These are phyloP conservation scores for Psococerastis gibbosa DNA, from an alignment of 2,888 invertebrate genomes.

Conservation along the genomic window DNA sequence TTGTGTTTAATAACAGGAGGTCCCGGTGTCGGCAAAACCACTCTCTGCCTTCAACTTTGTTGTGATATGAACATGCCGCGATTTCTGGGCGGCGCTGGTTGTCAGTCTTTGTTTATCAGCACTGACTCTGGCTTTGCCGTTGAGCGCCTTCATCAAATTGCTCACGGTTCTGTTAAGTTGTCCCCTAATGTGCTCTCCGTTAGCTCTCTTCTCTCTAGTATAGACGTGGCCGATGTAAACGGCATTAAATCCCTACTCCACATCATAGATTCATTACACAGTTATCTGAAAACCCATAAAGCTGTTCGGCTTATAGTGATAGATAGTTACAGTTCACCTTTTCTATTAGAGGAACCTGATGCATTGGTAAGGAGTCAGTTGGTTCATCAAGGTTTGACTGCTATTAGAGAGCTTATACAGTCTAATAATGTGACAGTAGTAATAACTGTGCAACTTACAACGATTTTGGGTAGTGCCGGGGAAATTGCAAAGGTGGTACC, in stretches of 20 bases:
- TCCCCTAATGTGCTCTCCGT: not conserved
- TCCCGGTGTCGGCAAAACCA: slow-evolving; percentile 4
- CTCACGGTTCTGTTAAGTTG: not conserved
- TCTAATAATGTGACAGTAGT: not conserved
- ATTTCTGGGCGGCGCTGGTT: not conserved
- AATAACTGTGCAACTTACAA: slow-evolving; percentile 5
- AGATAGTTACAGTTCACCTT: slow-evolving; percentile 7
- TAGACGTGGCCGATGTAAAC: not conserved
- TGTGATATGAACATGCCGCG: not conserved
- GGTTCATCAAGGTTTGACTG: not conserved
- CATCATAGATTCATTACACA: not conserved
- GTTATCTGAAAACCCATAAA: not conserved
- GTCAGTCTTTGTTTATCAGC: not conserved
- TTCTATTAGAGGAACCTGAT: not conserved
- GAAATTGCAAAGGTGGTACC: not conserved
- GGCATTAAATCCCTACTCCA: not conserved
- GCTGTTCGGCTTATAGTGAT: not conserved
- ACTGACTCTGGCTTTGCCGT: not conserved
- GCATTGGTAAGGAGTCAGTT: not conserved
- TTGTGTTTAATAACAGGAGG: not conserved
- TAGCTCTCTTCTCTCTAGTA: not conserved
- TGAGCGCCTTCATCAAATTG: not conserved
- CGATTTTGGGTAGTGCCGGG: not conserved
- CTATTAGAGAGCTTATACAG: not conserved
- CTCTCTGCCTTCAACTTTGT: not conserved